Evolutionary conservation across 1,140 invertebrate genomes (phyloP), one percentile per base, ranked within the genome.

Genomic region (Neodiprion pinetum): DNA sequence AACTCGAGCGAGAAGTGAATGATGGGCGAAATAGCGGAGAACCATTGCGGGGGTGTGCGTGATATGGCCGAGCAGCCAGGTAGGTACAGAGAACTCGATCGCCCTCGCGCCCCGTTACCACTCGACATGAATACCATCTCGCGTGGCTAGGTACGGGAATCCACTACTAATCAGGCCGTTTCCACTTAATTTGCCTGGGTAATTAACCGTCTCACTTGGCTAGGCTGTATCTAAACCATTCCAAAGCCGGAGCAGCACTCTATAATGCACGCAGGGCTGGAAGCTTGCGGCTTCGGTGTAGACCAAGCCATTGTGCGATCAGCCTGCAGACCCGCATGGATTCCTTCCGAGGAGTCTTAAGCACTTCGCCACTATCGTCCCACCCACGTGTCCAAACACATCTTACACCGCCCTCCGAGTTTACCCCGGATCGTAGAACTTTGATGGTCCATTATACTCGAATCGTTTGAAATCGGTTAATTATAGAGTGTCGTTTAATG

Each of bases 151-250:
- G 53, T 28, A 65, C 77, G 82, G 84, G 85, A 80, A 82, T 81
- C 79, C 80, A 83, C 82, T 80, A 81, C 86, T 87, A 88, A 88
- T 87, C 85, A 86, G 83, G 75, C 82, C 80, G 82, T 86, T 88
- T 87, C 86, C 85, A 87, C 86, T 87, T 87, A 87, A 88, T 88
- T 88, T 88, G 85, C 83, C 80, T 74, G 73, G 81, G 82, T 88
- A 88, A 88, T 88, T 87, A 87, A 85, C 82, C 83, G 80, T 84
- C 81, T 83, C 81, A 82, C 84, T 87, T 76, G 79, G 80, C 80
- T 83, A 61, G 53, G 5, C 53, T 61, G 53, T 61, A 61, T 61
- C 53, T 14, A 61, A 61, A 61, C 53, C 53, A 61, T 61, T 61
- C 53, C 53, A 61, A 61, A 61, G 53, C 53, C 9, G 28, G 28